Evolutionary conservation across 2,888 invertebrate genomes (phyloP), one percentile per base, ranked within the genome.

Genomic region (Stenoptilia bipunctidactyla): DNA sequence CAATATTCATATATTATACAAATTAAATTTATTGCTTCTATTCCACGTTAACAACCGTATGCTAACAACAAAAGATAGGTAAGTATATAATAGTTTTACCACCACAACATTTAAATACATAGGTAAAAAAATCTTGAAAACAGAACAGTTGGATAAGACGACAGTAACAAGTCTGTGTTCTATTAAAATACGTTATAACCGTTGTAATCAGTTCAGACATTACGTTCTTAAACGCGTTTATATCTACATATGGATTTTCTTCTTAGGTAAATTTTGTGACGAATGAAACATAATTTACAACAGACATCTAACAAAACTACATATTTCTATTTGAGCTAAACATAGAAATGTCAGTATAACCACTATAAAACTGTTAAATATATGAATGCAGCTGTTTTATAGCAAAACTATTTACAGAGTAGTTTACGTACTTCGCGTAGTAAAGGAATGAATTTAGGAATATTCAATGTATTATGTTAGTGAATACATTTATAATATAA

Each of bases 371-470:
- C 48, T 51, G 52, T 52, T 47, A 49, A 45, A 42, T 50, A 49
- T 58, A 50, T 20, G n/a, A n/a, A n/a, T n/a, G 3, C 20, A 20
- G 8, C 20, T 48, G 47, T 53, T 58, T 57, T 55, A 58, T 69
- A 66, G 66, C 66, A 67, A 66, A 66, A 61, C 66, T 79, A 79
- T 79, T 71, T 77, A 79, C 76, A 77, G 67, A 71, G 20, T 20
- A 8, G 8, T 20, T 20, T 20, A 20, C 20, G 20, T 20, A 20
- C 20, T 20, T 20, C 8, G 20, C 20, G 20, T 8, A 20, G 8
- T 20, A 20, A 20, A 20, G 20, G 20, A 20, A 20, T 20, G 20
- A 20, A 20, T 20, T n/a, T 5, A 20, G 20, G 20, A 20, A 20
- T 20, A 20, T 20, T 20, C 8, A 5, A 20, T 20, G 3, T 3